phyloP scores from a whole-genome alignment of 2,797 vertebrate genomes.

The Pelodytes ibericus region DNA sequence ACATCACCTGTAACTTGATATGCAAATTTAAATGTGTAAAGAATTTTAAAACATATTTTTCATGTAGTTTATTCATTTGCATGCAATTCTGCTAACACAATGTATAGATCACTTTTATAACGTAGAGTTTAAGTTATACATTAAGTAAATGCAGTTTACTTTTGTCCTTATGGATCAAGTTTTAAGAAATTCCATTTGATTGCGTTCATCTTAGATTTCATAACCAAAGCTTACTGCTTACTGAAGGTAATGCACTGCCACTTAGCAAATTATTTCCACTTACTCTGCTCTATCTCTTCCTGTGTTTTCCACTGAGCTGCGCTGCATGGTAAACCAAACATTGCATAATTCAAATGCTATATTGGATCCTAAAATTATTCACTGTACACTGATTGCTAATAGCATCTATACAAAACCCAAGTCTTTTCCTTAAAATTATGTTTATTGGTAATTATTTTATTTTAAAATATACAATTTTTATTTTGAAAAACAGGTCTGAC shows the following conservation, averaged over 20 bases:
- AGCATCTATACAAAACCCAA: no score
- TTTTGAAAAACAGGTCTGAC: no score
- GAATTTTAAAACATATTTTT: no score
- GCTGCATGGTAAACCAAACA: background rate
- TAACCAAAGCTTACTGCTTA: background rate
- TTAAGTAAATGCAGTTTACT: no score
- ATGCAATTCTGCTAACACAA: no score
- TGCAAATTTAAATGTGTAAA: no score
- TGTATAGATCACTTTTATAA: no score
- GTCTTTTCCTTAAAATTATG: no score
- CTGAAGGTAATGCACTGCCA: background rate
- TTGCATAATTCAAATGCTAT: background rate
- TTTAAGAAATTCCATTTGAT: conserved; percentile 7
- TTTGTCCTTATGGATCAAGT: background rate
- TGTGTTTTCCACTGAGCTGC: background rate
- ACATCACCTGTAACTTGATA: no score
- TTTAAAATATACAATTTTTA: background rate
- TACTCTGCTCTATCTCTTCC: background rate
- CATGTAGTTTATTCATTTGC: no score
- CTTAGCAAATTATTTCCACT: conserved; percentile 4
- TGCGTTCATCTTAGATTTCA: background rate
- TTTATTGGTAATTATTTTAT: background rate
- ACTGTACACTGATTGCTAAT: background rate
- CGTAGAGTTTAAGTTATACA: no score
- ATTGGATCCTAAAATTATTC: background rate